Evolutionary conservation across 2,113 vertebrate genomes (phyloP), one percentile per base, ranked within the genome.

Genomic region (Spermophilus dauricus): DNA sequence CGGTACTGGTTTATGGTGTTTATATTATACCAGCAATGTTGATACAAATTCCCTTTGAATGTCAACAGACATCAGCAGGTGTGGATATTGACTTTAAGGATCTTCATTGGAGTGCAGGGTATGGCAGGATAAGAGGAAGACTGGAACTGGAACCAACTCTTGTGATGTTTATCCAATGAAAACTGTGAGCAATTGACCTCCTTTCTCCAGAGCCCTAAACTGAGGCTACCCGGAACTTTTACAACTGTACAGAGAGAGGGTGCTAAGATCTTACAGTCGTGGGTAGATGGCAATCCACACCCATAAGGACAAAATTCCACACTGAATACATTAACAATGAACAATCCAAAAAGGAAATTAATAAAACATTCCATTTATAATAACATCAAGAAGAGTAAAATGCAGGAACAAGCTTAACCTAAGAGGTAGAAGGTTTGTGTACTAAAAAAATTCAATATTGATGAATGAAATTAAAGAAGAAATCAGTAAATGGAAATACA

Each of bases 341-440:
- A 82, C 80, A 67, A 53, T 42, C 34, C 4, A 1, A 77, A 91
- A 56, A 11, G 61, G 51, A 86, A 95, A 80, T 84, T 56, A 92
- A 89, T 82, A 89, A 89, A 92, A 95, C 67, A 97, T 72, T 89
- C 28, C 13, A 58, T 30, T 78, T 42, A 82, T 32, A 76, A 78
- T 22, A 65, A 28, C 39, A 58, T 78, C 75, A 56, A 53, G 24
- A 65, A 93, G 37, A 81, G 53, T 78, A 67, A 77, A 96, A 93
- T 37, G 37, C 12, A 65, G 37, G 20, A 87, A 73, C 78, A 92
- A 56, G 91, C 2, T 88, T 32, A 53, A 26, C 26, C n/a, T 63
- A 78, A 6, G 26, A 65, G 75, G 3, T 4, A 1, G 89, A 94
- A 90, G n/a, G 83, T 14, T 30, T 13, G 17, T 16, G 22, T 14